Percentiles rank a stretch among this genome's conserved stretches.
phyloP scores from a whole-genome alignment of 2,797 vertebrate genomes.

The Emydoidea blandingii region DNA sequence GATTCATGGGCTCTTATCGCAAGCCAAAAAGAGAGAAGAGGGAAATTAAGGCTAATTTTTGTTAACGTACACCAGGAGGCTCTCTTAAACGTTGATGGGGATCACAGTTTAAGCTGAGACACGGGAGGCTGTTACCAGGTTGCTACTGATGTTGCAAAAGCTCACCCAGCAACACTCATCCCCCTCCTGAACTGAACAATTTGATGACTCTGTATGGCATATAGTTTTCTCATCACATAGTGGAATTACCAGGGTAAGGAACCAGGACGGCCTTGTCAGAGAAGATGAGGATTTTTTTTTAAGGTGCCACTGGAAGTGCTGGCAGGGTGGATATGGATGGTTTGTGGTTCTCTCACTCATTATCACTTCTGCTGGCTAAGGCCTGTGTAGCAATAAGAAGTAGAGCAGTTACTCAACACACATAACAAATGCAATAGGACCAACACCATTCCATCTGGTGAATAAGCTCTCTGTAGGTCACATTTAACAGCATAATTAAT shows the following conservation, averaged over 20 bases:
- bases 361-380: background rate
- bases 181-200: background rate
- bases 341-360: background rate
- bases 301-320: background rate
- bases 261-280: background rate
- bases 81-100: background rate
- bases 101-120: background rate
- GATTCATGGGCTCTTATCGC: constrained; percentile 45
- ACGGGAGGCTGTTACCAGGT: background rate
- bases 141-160: background rate
- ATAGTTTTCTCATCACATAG: constrained; percentile 22
- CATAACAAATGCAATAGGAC: constrained; percentile 24
- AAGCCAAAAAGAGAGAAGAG: constrained; percentile 28
- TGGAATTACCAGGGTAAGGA: constrained; percentile 34
- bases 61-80: constrained; percentile 36
- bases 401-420: constrained; percentile 42
- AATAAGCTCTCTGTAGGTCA: constrained; percentile 70
- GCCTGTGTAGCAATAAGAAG: background rate
- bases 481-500: constrained; percentile 70
- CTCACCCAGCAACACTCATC: background rate
- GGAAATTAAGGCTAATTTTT: constrained; percentile 29
- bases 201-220: background rate
- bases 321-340: constrained; percentile 32
- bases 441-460: constrained; percentile 56
- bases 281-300: background rate